These are phyloP conservation scores for Tupaia chinensis DNA, from an alignment of 2,113 vertebrate species.

Conservation along the genomic window DNA sequence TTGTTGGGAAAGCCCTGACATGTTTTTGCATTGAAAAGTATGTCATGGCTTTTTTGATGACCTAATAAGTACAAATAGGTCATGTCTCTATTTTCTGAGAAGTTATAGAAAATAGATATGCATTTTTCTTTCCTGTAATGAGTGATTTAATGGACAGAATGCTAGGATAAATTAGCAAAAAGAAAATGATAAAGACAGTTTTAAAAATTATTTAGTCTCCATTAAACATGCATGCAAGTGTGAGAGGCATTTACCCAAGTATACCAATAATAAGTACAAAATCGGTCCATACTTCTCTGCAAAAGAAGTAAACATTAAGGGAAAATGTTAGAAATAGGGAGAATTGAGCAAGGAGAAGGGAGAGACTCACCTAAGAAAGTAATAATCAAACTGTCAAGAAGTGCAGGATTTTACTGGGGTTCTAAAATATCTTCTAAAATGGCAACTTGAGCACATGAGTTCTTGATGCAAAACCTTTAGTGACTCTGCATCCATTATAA, in stretches of 20 bases:
- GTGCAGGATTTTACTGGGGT: neutral
- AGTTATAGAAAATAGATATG: neutral
- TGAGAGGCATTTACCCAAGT: neutral
- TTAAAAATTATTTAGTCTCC: neutral
- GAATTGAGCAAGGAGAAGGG: neutral
- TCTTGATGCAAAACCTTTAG: neutral
- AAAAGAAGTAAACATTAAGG: neutral
- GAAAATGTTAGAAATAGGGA: neutral
- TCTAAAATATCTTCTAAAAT: neutral
- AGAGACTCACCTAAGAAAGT: neutral
- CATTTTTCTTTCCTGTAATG: slow-evolving; percentile 9
- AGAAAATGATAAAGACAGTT: neutral
- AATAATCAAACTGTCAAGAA: neutral
- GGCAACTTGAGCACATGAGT: neutral
- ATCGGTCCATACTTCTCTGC: neutral
- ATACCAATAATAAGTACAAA: neutral
- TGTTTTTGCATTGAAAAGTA: too few relatives aligned
- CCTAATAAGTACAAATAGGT: neutral
- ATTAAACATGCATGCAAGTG: neutral
- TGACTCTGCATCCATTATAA: neutral
- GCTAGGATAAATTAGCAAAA: neutral
- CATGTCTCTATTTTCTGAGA: neutral
- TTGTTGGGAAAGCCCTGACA: too few relatives aligned
- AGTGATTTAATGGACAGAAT: neutral
- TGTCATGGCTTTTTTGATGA: too few relatives aligned